Percentiles rank a stretch among this genome's conserved stretches.
Evolutionary conservation across 2,888 invertebrate genomes (phyloP).

Genomic region (Phasia obesa): DNA sequence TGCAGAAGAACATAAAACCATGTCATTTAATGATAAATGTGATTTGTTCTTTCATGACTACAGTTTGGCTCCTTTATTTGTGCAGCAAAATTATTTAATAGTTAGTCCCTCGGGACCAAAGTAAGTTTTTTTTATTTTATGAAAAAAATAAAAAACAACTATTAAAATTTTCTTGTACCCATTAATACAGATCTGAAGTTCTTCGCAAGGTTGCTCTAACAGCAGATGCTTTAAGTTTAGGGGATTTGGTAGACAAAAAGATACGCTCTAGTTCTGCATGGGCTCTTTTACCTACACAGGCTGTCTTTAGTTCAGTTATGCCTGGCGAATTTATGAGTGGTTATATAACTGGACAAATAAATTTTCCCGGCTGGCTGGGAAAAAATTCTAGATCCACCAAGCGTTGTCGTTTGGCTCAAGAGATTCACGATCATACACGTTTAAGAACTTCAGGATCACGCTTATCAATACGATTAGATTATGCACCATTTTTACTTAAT

Average conservation of each 20-base stretch:
- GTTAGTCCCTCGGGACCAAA: slow-evolving; percentile 90
- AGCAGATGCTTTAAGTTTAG: slow-evolving; percentile 92
- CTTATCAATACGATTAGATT: slow-evolving; percentile 93
- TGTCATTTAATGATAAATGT: slow-evolving; percentile 91
- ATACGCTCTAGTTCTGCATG: slow-evolving; percentile 92
- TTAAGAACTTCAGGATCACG: slow-evolving; percentile 91
- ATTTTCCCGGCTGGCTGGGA: slow-evolving; percentile 98
- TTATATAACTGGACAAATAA: slow-evolving; percentile 89
- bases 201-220: slow-evolving; percentile 89
- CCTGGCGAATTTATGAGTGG: slow-evolving; percentile 95
- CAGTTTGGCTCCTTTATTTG: slow-evolving; percentile 96
- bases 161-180: not conserved
- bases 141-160: not conserved
- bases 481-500: slow-evolving; percentile 90
- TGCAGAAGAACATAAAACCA: slow-evolving; percentile 88
- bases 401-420: slow-evolving; percentile 90
- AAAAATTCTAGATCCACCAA: slow-evolving; percentile 94
- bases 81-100: slow-evolving; percentile 97
- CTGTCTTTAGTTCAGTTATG: slow-evolving; percentile 94
- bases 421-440: slow-evolving; percentile 93
- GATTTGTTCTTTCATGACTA: slow-evolving; percentile 99
- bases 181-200: slow-evolving; percentile 82
- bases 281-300: slow-evolving; percentile 93
- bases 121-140: slow-evolving; percentile 82
- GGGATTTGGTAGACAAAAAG: slow-evolving; percentile 92